A percentile compares a stretch with the other conserved stretches of the same genome.
Evolutionary conservation across 2,888 invertebrate species (phyloP).

Genomic region (Cynaeus angustus): DNA sequence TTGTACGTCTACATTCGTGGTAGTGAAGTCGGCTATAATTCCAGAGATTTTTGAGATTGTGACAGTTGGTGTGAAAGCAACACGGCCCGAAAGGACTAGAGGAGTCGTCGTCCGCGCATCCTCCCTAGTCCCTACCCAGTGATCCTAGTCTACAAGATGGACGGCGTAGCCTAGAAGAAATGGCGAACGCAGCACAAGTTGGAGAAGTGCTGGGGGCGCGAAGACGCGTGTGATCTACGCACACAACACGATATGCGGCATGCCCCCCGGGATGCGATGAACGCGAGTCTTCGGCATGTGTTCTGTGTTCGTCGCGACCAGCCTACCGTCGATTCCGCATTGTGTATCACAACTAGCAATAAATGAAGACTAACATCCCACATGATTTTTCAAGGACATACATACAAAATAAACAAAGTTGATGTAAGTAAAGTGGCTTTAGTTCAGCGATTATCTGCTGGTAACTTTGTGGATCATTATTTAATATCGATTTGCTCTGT

Average conservation of each 20-base stretch:
- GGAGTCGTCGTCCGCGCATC: slow-evolving; percentile 50
- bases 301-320: slow-evolving; percentile 60
- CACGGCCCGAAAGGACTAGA: background rate
- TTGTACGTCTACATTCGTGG: slow-evolving; percentile 16
- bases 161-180: slow-evolving; percentile 65
- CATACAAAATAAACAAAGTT: slow-evolving; percentile 69
- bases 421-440: slow-evolving; percentile 68
- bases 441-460: slow-evolving; percentile 53
- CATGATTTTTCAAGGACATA: slow-evolving; percentile 70
- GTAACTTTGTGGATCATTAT: slow-evolving; percentile 68
- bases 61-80: background rate
- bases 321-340: slow-evolving; percentile 58
- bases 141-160: slow-evolving; percentile 61
- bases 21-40: background rate
- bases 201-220: slow-evolving; percentile 64
- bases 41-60: background rate
- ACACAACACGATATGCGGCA: slow-evolving; percentile 46
- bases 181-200: slow-evolving; percentile 64
- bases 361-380: slow-evolving; percentile 70
- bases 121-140: slow-evolving; percentile 56
- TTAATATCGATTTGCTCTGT: slow-evolving; percentile 70
- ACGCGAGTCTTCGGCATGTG: slow-evolving; percentile 64
- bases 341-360: slow-evolving; percentile 68
- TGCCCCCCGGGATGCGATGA: slow-evolving; percentile 51
- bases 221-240: slow-evolving; percentile 53